Evolutionary conservation across 2,113 vertebrate species (phyloP).

Genomic region (Mormyrus lacerda): DNA sequence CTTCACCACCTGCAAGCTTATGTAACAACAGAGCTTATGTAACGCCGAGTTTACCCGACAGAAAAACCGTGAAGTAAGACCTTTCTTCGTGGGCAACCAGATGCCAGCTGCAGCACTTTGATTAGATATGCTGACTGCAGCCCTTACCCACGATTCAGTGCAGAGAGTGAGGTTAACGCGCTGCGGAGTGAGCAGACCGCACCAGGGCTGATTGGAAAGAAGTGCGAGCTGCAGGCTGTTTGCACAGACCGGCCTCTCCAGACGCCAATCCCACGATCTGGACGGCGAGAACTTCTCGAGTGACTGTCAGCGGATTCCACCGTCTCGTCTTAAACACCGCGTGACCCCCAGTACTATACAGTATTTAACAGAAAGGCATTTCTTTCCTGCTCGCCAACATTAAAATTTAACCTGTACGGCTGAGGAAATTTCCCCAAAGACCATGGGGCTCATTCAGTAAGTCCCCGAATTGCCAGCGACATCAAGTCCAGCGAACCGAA

Average conservation of each 20-base stretch:
- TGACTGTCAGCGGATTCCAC: not conserved
- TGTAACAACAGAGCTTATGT: slow-evolving; percentile 6
- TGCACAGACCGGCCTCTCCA: not conserved
- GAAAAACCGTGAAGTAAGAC: not conserved
- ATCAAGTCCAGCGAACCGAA: not conserved
- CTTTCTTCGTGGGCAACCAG: not conserved
- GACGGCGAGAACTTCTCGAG: not conserved
- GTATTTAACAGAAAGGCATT: slow-evolving; percentile 3
- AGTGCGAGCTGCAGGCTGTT: not conserved
- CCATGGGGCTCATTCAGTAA: not conserved
- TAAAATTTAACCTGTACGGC: not conserved
- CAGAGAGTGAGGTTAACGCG: not conserved
- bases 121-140: slow-evolving; percentile 6
- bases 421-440: not conserved
- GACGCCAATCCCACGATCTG: not conserved
- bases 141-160: not conserved
- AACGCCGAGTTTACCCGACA: not conserved
- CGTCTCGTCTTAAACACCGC: not conserved
- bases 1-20: not conserved
- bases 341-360: not conserved
- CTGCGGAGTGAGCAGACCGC: not conserved
- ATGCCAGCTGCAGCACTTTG: not conserved
- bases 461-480: not conserved
- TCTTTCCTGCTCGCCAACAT: not conserved
- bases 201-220: not conserved